Evolutionary conservation across 1,140 invertebrate genomes (phyloP), one percentile per base, ranked within the genome.

Genomic region (Scaptomyza pallida): DNA sequence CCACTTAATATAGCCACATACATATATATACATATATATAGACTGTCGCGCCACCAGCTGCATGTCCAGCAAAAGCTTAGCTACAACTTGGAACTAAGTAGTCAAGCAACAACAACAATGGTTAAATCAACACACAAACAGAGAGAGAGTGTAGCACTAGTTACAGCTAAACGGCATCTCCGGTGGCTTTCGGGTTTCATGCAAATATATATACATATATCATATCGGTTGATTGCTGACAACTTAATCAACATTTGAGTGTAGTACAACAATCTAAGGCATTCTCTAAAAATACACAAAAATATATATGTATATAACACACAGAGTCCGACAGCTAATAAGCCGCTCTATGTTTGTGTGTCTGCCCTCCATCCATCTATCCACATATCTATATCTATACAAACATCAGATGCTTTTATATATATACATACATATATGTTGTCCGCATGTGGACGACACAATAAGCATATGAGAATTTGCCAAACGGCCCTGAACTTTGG

Each of bases 401-500:
- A 35, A 35, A 35, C 33, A 35, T 12, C 33, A 35, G 10, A 12
- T 35, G 61, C 2, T 41, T n/a, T n/a, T n/a, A 55, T 62, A 30
- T 23, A 45, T 37, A 3, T 30, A 63, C 30, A 35, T 50, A 70
- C 10, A 35, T 37, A n/a, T 37, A 40, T 76, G 73, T 50, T 70
- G 72, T 9, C 72, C 72, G 63, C 72, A 75, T 75, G 47, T 68
- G 37, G 74, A 61, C 26, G 10, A 35, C 33, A 72, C 43, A 61
- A 54, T 62, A n/a, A n/a, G n/a, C n/a, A n/a, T n/a, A 57, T 72
- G 51, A 19, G 52, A 40, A 59, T 67, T 50, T 41, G 44, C 45
- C 23, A 74, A 62, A 33, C 52, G 80, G 64, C 80, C 80, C 80
- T 83, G 80, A 83, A 83, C 80, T 83, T 83, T 83, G 80, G 75